Evolutionary conservation across 2,888 invertebrate genomes (phyloP).

Genomic region (Agriotes lineatus): DNA sequence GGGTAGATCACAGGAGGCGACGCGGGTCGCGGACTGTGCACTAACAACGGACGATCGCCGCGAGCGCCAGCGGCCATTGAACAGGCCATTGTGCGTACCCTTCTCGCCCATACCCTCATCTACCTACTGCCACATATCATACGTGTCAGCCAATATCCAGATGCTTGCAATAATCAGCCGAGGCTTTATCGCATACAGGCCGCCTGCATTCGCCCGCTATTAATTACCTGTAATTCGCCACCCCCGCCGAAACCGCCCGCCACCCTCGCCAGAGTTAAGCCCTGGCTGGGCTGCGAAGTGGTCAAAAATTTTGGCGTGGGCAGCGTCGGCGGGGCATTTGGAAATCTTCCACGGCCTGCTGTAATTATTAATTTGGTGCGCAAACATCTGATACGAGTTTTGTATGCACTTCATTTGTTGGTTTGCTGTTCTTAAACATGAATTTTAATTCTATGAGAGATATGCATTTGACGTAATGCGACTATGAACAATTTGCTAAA

Average conservation of each 20-base stretch:
- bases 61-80: slow-evolving; percentile 66
- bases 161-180: slow-evolving; percentile 40
- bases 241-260: background rate
- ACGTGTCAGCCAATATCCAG: slow-evolving; percentile 48
- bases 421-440: too few species aligned
- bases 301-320: too few species aligned
- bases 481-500: too few species aligned
- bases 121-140: slow-evolving; percentile 50
- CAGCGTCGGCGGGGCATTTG: too few species aligned
- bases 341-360: too few species aligned
- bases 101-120: slow-evolving; percentile 49
- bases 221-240: slow-evolving; percentile 34
- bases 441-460: too few species aligned
- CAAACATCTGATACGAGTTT: too few species aligned
- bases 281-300: too few species aligned
- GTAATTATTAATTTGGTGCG: too few species aligned
- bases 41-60: slow-evolving; percentile 67
- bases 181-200: slow-evolving; percentile 33
- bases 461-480: too few species aligned
- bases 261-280: too few species aligned
- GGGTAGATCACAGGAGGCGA: slow-evolving; percentile 51
- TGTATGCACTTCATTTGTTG: too few species aligned
- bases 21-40: slow-evolving; percentile 66
- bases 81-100: slow-evolving; percentile 59
- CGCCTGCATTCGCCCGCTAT: slow-evolving; percentile 35